phyloP scores from a whole-genome alignment of 2,113 vertebrate species.

The Oncorhynchus kisutch region DNA sequence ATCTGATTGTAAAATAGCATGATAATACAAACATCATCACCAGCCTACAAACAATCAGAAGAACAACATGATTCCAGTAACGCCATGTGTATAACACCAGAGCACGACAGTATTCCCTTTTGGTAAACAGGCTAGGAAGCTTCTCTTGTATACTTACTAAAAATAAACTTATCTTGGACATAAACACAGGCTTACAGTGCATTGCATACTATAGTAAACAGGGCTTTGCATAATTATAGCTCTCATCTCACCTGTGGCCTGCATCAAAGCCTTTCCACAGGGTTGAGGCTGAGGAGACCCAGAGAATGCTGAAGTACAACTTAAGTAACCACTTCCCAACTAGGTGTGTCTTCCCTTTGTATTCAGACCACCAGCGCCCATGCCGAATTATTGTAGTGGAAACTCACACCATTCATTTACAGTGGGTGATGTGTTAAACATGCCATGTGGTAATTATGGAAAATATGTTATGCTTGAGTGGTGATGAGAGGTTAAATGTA shows the following conservation, averaged over 20 bases:
- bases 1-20: neutral
- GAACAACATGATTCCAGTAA: neutral
- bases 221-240: conserved; percentile 62
- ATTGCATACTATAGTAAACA: conserved; percentile 54
- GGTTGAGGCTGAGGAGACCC: conserved; percentile 59
- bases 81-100: neutral
- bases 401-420: conserved; percentile 59
- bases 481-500: conserved; percentile 21
- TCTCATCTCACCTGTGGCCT: conserved; percentile 54
- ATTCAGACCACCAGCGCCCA: conserved; percentile 49
- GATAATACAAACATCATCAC: neutral
- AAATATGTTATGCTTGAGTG: conserved; percentile 49
- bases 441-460: conserved; percentile 42
- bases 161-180: conserved; percentile 9
- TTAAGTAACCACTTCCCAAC: conserved; percentile 70
- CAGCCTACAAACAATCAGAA: neutral
- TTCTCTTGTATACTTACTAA: neutral
- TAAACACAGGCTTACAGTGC: conserved; percentile 28
- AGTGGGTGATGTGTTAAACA: conserved; percentile 45
- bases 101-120: neutral
- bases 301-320: conserved; percentile 59
- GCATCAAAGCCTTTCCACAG: conserved; percentile 64
- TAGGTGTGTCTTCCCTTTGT: conserved; percentile 65
- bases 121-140: conserved; percentile 25
- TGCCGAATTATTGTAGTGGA: conserved; percentile 63